A percentile compares a stretch with the other conserved stretches of the same genome.
These are phyloP conservation scores for Taenaris catops DNA, from an alignment of 2,888 invertebrate species.

Conservation along the genomic window DNA sequence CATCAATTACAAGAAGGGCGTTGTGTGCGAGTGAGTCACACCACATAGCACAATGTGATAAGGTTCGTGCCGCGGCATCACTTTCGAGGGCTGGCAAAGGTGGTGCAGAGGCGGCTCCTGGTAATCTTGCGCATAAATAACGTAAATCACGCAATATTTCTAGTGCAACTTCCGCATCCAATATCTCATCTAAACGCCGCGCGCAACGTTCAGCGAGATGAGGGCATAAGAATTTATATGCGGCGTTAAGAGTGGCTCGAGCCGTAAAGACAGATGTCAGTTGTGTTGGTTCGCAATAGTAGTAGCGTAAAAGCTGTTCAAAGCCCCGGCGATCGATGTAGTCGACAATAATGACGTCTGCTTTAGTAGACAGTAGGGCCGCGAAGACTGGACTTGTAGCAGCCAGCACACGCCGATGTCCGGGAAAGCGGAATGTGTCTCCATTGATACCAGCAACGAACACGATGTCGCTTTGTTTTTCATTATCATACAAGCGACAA, in stretches of 20 bases:
- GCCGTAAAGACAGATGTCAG: constrained; percentile 83
- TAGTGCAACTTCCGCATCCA: constrained; percentile 82
- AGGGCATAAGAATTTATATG: constrained; percentile 86
- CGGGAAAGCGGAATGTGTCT: constrained; percentile 84
- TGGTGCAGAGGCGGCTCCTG: constrained; percentile 71
- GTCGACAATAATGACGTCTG: constrained; percentile 70
- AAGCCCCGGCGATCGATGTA: constrained; percentile 84
- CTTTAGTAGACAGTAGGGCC: constrained; percentile 70
- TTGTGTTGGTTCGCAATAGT: constrained; percentile 82
- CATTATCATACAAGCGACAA: constrained; percentile 66
- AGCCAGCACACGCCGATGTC: constrained; percentile 81
- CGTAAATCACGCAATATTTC: constrained; percentile 81
- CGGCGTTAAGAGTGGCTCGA: constrained; percentile 85
- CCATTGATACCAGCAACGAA: constrained; percentile 83
- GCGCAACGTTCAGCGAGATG: constrained; percentile 85
- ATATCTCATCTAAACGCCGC: constrained; percentile 81
- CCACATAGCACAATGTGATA: constrained; percentile 68
- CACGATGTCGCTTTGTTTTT: constrained; percentile 79
- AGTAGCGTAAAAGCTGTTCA: constrained; percentile 82
- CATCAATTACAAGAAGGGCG: constrained; percentile 79
- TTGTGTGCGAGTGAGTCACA: constrained; percentile 83
- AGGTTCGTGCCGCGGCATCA: constrained; percentile 53
- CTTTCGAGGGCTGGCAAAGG: constrained; percentile 60
- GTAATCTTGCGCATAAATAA: constrained; percentile 61
- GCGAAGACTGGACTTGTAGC: constrained; percentile 82